Conservation (phyloP, 2,113 vertebrate species). For the Antennarius striatus region DNA sequence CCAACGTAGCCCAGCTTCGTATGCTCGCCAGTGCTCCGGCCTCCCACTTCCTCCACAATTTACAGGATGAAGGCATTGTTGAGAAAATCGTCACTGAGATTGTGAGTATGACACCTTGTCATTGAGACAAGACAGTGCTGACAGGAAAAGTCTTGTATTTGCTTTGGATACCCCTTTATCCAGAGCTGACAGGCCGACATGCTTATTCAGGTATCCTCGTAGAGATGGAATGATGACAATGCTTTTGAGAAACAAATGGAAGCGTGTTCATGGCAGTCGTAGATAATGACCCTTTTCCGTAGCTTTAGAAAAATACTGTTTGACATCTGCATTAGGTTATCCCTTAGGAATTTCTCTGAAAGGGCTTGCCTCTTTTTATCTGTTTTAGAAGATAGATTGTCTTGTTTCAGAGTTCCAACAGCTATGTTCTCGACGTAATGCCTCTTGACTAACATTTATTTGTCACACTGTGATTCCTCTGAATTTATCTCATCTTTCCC, state of each 20-base stretch:
- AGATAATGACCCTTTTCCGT: slow-evolving; percentile 4
- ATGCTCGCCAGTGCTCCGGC: slow-evolving; percentile 85
- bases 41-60: slow-evolving; percentile 84
- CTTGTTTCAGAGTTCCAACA: neutral
- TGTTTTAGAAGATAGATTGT: neutral
- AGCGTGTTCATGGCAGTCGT: slow-evolving; percentile 19
- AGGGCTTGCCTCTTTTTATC: neutral
- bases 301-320: slow-evolving; percentile 17
- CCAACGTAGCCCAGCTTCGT: slow-evolving; percentile 84
- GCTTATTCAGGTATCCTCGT: slow-evolving; percentile 44
- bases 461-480: no score
- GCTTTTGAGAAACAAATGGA: slow-evolving; percentile 39
- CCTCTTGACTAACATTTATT: neutral
- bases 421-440: neutral
- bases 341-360: slow-evolving; percentile 3
- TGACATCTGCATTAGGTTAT: slow-evolving; percentile 19
- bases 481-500: neutral
- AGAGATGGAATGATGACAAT: slow-evolving; percentile 46
- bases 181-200: slow-evolving; percentile 29
- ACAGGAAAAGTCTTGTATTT: slow-evolving; percentile 23
- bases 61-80: slow-evolving; percentile 83
- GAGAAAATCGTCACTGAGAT: slow-evolving; percentile 84
- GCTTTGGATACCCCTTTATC: slow-evolving; percentile 26
- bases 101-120: slow-evolving; percentile 79
- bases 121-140: slow-evolving; percentile 8